Evolutionary conservation across 2,113 vertebrate species (phyloP).

Genomic region (Typhlomys cinereus): DNA sequence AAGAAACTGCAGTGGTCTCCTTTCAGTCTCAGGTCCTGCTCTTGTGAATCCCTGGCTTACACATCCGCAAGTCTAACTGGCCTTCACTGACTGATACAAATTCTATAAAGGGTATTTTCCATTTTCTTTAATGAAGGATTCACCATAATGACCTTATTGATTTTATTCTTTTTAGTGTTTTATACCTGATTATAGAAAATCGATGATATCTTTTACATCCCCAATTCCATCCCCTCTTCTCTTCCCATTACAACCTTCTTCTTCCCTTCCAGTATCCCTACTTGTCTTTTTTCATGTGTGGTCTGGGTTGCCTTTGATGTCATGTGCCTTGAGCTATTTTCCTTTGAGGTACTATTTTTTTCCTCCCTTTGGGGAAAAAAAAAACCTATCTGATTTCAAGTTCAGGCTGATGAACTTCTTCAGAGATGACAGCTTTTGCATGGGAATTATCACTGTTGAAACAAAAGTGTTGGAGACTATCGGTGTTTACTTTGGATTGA

Average conservation of each 20-base stretch:
- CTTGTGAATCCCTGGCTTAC: background rate
- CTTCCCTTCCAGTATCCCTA: too few species aligned
- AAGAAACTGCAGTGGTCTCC: background rate
- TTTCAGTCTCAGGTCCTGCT: background rate
- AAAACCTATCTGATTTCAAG: slow-evolving; percentile 14
- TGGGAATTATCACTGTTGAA: background rate
- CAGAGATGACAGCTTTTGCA: slow-evolving; percentile 1
- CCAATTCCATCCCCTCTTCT: too few species aligned
- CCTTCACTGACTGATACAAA: background rate
- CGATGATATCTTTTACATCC: too few species aligned
- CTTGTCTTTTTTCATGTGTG: too few species aligned
- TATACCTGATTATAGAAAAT: too few species aligned
- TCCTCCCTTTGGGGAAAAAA: background rate
- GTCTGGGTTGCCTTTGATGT: too few species aligned
- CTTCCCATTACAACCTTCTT: too few species aligned
- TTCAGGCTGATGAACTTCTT: background rate
- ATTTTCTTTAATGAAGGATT: too few species aligned
- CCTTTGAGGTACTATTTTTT: background rate
- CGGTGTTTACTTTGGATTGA: background rate
- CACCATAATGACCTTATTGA: too few species aligned
- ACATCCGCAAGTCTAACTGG: background rate
- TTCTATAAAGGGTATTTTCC: background rate
- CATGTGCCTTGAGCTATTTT: too few species aligned
- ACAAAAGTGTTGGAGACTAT: background rate
- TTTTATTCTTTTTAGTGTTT: too few species aligned